These are phyloP conservation scores for Struthio camelus DNA, from an alignment of 2,113 vertebrate genomes.

Conservation along the genomic window DNA sequence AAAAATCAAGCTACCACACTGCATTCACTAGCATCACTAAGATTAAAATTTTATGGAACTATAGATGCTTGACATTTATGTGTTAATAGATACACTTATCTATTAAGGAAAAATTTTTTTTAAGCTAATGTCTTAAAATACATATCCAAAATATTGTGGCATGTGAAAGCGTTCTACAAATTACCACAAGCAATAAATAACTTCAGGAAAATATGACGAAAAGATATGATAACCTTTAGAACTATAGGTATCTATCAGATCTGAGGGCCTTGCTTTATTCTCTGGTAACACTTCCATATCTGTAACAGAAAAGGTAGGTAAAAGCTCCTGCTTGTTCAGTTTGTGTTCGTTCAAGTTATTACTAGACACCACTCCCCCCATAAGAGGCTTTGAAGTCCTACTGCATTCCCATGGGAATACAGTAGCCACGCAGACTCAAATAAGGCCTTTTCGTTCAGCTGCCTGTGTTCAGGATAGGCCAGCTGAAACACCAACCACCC, in stretches of 20 bases:
- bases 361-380: background rate
- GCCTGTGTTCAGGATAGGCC: no score
- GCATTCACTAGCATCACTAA: background rate
- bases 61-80: background rate
- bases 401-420: background rate
- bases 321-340: background rate
- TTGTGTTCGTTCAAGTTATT: background rate
- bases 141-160: background rate
- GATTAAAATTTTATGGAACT: background rate
- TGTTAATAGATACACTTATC: background rate
- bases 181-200: background rate
- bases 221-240: background rate
- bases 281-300: no score
- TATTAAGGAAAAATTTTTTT: background rate
- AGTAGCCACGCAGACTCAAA: no score
- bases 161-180: no score
- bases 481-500: background rate
- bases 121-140: background rate
- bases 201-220: background rate
- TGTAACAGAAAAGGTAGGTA: background rate
- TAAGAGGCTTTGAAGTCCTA: background rate
- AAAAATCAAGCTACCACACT: background rate
- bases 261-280: background rate
- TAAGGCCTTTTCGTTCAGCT: background rate
- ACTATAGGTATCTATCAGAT: background rate